phyloP scores from a whole-genome alignment of 92 coral and sea anemone species.

The Phenganax stokvisi region DNA sequence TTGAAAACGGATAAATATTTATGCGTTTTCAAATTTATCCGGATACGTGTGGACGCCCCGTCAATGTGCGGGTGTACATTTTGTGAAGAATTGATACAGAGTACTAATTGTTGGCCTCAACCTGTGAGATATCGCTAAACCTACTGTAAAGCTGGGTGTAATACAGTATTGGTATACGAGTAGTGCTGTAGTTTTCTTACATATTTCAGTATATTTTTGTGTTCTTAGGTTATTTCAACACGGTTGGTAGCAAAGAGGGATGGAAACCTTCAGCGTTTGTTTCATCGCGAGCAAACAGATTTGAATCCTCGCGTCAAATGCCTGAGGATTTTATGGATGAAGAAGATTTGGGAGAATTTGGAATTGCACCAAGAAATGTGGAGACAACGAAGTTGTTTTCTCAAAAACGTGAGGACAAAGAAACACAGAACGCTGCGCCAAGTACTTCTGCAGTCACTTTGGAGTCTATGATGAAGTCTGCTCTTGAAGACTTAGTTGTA shows the following conservation, averaged over 20 bases:
- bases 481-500: slow-evolving; percentile 74
- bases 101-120: no score
- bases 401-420: slow-evolving; percentile 27
- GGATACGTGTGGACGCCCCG: no score
- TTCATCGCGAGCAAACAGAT: slow-evolving; percentile 75
- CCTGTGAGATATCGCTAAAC: no score
- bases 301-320: slow-evolving; percentile 53
- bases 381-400: slow-evolving; percentile 71
- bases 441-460: slow-evolving; percentile 39
- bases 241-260: slow-evolving; percentile 96
- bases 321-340: slow-evolving; percentile 99
- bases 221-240: slow-evolving; percentile 74
- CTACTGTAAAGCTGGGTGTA: no score
- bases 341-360: slow-evolving; percentile 88
- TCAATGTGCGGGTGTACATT: no score
- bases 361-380: slow-evolving; percentile 87
- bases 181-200: no score
- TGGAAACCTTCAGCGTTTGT: slow-evolving; percentile 87
- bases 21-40: no score
- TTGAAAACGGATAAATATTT: no score
- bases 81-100: no score
- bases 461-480: slow-evolving; percentile 29
- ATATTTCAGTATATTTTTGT: no score
- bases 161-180: no score
- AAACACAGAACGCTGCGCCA: slow-evolving; percentile 44